Conservation (phyloP, 1,140 invertebrate genomes). For the Laupala kohalensis region DNA sequence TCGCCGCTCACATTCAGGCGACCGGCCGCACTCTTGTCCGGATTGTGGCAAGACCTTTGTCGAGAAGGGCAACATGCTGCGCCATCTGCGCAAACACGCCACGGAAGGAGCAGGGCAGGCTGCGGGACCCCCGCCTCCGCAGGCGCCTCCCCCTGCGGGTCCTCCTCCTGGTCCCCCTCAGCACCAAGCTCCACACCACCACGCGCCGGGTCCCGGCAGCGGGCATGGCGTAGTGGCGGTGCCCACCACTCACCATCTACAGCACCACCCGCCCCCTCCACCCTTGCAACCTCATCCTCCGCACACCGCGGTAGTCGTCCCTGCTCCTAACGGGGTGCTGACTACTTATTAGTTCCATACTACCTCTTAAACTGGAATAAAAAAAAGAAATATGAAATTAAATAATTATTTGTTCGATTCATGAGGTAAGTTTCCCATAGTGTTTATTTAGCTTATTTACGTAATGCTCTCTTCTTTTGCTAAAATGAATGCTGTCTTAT, state of each 20-base stretch:
- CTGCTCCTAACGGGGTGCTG: slow-evolving; percentile 9
- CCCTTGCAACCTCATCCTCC: slow-evolving; percentile 6
- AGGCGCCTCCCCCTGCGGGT: slow-evolving; percentile 16
- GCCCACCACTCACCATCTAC: slow-evolving; percentile 6
- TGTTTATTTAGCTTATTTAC: background rate
- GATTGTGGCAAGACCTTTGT: slow-evolving; percentile 67
- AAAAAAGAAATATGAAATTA: background rate
- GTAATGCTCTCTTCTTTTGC: background rate
- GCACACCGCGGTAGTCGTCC: slow-evolving; percentile 9
- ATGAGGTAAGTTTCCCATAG: background rate
- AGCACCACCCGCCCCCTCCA: slow-evolving; percentile 5
- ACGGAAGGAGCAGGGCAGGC: slow-evolving; percentile 3
- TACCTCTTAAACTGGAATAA: background rate
- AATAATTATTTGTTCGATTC: background rate
- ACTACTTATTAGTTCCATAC: background rate
- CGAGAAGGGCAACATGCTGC: slow-evolving; percentile 58
- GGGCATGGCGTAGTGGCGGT: slow-evolving; percentile 5
- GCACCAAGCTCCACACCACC: slow-evolving; percentile 27
- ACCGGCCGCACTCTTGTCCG: slow-evolving; percentile 62
- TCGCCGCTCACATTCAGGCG: slow-evolving; percentile 75
- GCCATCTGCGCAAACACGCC: slow-evolving; percentile 38
- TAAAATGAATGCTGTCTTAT: background rate
- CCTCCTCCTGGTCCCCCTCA: slow-evolving; percentile 27
- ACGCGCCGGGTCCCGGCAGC: slow-evolving; percentile 16
- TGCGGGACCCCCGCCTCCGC: slow-evolving; percentile 7